phyloP scores from a whole-genome alignment of 1,140 invertebrate species.

The Aphaenogaster ashmeadi region DNA sequence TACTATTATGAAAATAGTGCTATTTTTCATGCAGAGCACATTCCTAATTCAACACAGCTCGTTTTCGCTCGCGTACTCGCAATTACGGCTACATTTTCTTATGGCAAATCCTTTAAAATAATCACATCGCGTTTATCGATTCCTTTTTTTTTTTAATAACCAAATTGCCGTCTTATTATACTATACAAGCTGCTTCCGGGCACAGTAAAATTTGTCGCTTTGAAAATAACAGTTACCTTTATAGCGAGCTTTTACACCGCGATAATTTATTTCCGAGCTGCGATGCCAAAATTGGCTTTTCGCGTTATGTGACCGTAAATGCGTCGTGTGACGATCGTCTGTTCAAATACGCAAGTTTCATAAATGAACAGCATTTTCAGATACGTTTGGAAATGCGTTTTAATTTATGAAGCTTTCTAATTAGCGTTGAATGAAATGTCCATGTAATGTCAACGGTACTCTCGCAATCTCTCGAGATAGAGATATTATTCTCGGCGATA shows the following conservation, averaged over 20 bases:
- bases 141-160: conserved; percentile 7
- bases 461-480: not conserved
- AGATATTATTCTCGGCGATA: conserved; percentile 6
- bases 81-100: not conserved
- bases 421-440: not conserved
- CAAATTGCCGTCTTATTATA: conserved; percentile 4
- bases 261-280: conserved; percentile 18
- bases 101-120: conserved; percentile 16
- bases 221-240: conserved; percentile 42
- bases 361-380: conserved; percentile 27
- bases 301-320: conserved; percentile 2
- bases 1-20: not conserved
- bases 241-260: conserved; percentile 33
- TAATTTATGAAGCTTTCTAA: not conserved
- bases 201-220: not conserved
- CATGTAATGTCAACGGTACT: not conserved
- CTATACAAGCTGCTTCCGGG: not conserved
- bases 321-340: not conserved
- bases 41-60: not conserved
- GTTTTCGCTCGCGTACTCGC: not conserved
- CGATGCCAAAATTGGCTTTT: conserved; percentile 48
- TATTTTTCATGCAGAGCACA: conserved; percentile 1
- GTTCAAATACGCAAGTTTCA: conserved; percentile 11
- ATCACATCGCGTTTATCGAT: conserved; percentile 15
- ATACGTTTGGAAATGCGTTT: not conserved